Base-by-base conservation (phyloP, 2,888 invertebrate species). In the Drosophila prolongata region DNA sequence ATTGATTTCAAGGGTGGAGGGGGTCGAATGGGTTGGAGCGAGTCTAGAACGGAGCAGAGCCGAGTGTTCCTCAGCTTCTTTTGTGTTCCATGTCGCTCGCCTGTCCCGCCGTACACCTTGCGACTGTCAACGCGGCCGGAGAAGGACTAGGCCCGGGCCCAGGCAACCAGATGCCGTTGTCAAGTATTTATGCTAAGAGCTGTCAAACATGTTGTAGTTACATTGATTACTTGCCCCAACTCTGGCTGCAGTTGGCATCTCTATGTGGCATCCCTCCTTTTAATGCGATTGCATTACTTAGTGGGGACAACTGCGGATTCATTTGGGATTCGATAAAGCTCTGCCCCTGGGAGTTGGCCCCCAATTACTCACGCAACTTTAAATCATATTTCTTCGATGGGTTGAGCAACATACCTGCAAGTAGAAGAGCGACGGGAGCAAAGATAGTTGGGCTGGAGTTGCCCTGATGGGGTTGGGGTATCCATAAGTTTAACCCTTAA, bases 121-220 rank as follows among this genome's bases (percentile, higher is more conserved):
- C 53, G 69, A 59, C 74, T 78, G 83, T 80, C 84, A 80, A 69
- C 67, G 57, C 56, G 53, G 50, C 65, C 47, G 6, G 38, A 50
- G 30, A 14, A 47, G 47, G 49, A 49, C 34, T 8, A 43, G 65
- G 69, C 43, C 44, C 53, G 46, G 69, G 42, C 66, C 14, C 43
- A 47, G 49, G 46, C 35, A 53, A 37, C 53, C 35, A 16, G 58
- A 35, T 62, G 57, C 52, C 57, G 62, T 72, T 79, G 80, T 79
- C 87, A 76, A 86, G 87, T 83, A 87, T 84, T 86, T 88, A 86
- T 86, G 86, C 89, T 86, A 88, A 86, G 86, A 86, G 87, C 89
- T 86, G 86, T 86, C 86, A 88, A 86, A 87, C 86, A 86, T 88
- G 84, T 84, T 86, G 87, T 86, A 83, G 84, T 78, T 84, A 86